Percentiles rank a stretch among this genome's conserved stretches.
Conservation (phyloP, 1,140 invertebrate species). For the Caenorhabditis remanei region DNA sequence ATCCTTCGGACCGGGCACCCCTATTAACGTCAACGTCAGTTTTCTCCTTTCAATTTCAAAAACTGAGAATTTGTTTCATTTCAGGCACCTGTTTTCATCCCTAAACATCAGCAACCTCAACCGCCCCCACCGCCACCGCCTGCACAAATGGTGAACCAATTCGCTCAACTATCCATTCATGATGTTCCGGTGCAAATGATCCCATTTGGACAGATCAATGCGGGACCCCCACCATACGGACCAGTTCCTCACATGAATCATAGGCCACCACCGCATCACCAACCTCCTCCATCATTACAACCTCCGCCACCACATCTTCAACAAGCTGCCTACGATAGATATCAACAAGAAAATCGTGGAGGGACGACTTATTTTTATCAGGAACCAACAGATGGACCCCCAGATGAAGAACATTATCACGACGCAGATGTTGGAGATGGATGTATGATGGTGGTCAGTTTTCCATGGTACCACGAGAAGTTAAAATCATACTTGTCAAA, state of each 20-base stretch:
- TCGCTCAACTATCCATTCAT: slow-evolving; percentile 36
- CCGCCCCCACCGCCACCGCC: neutral
- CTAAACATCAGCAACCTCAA: slow-evolving; percentile 25
- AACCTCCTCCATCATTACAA: neutral
- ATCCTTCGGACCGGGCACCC: slow-evolving; percentile 37
- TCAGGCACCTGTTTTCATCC: slow-evolving; percentile 26
- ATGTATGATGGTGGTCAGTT: slow-evolving; percentile 41
- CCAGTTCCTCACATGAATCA: slow-evolving; percentile 1
- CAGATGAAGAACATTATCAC: neutral
- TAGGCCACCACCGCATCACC: neutral
- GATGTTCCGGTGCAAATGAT: slow-evolving; percentile 38
- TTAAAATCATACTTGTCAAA: neutral
- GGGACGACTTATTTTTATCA: slow-evolving; percentile 59
- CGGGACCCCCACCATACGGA: neutral
- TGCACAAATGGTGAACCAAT: neutral
- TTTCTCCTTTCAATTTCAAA: neutral
- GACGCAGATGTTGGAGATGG: neutral
- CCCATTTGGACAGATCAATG: slow-evolving; percentile 1
- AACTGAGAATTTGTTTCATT: neutral
- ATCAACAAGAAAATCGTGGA: slow-evolving; percentile 47
- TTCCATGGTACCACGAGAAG: neutral
- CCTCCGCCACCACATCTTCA: neutral
- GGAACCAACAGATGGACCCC: slow-evolving; percentile 13
- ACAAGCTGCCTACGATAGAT: neutral
- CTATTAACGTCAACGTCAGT: slow-evolving; percentile 24